Evolutionary conservation across 2,888 invertebrate species (phyloP).

Genomic region (Nineta flava): DNA sequence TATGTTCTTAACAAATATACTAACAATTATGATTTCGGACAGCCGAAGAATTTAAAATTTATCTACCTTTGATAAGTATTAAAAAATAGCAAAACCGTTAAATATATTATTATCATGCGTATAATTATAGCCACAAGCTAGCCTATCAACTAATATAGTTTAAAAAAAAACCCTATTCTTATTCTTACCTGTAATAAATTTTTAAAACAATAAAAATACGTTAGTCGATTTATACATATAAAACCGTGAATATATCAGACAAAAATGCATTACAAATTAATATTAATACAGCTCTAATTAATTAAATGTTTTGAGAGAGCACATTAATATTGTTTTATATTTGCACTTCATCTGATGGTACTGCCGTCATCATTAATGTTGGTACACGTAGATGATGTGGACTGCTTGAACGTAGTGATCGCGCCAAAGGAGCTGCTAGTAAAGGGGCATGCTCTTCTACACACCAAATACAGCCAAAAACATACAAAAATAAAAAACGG

Average conservation of each 20-base stretch:
- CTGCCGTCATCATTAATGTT: neutral
- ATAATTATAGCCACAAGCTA: too few species aligned
- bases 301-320: too few species aligned
- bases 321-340: neutral
- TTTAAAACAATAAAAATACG: neutral
- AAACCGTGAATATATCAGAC: neutral
- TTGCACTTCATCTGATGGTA: constrained; percentile 1
- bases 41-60: too few species aligned
- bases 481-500: constrained; percentile 2
- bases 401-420: constrained; percentile 8
- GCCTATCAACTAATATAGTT: too few species aligned
- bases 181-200: neutral
- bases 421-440: constrained; percentile 19
- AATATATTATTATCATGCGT: too few species aligned
- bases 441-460: constrained; percentile 37
- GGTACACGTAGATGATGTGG: neutral
- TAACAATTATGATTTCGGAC: too few species aligned
- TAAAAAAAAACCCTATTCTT: too few species aligned
- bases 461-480: constrained; percentile 8
- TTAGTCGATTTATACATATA: neutral
- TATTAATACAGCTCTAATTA: neutral
- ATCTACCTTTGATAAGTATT: too few species aligned
- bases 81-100: too few species aligned
- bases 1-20: too few species aligned
- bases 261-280: neutral